Evolutionary conservation across 2,797 vertebrate genomes (phyloP).

Genomic region (Bucorvus abyssinicus): DNA sequence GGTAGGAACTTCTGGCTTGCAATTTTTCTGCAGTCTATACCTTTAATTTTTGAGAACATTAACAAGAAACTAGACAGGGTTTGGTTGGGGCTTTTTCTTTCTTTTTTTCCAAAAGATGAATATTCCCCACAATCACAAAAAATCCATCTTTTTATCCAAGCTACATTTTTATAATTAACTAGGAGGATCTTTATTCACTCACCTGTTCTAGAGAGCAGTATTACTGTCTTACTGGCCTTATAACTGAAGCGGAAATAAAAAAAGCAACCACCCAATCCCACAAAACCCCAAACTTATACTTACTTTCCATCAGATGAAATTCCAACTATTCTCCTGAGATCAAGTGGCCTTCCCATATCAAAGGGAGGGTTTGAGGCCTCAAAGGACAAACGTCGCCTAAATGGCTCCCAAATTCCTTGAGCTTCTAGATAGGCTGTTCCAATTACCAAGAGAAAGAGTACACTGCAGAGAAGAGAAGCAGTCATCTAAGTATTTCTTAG

Average conservation of each 20-base stretch:
- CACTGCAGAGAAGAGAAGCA: slow-evolving; percentile 73
- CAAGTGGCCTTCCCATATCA: slow-evolving; percentile 93
- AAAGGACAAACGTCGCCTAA: slow-evolving; percentile 90
- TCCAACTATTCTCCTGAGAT: slow-evolving; percentile 98
- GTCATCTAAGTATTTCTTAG: neutral
- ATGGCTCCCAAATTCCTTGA: slow-evolving; percentile 98
- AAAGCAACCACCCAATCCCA: neutral
- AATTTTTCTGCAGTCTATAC: neutral
- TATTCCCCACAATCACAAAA: neutral
- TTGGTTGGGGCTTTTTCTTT: neutral
- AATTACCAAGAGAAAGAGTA: slow-evolving; percentile 96
- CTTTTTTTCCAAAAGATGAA: neutral
- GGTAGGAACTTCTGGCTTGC: neutral
- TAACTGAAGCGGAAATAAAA: neutral
- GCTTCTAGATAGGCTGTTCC: slow-evolving; percentile 96
- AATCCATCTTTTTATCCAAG: neutral
- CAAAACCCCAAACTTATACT: slow-evolving; percentile 47
- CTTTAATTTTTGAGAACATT: neutral
- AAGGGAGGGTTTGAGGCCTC: slow-evolving; percentile 89
- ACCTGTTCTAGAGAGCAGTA: neutral
- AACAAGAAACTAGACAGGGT: neutral
- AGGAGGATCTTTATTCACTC: neutral
- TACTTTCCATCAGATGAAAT: slow-evolving; percentile 94
- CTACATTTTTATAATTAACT: neutral
- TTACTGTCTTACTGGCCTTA: neutral